Evolutionary conservation across 2,113 vertebrate species (phyloP).

Genomic region (Syngnathus typhle): DNA sequence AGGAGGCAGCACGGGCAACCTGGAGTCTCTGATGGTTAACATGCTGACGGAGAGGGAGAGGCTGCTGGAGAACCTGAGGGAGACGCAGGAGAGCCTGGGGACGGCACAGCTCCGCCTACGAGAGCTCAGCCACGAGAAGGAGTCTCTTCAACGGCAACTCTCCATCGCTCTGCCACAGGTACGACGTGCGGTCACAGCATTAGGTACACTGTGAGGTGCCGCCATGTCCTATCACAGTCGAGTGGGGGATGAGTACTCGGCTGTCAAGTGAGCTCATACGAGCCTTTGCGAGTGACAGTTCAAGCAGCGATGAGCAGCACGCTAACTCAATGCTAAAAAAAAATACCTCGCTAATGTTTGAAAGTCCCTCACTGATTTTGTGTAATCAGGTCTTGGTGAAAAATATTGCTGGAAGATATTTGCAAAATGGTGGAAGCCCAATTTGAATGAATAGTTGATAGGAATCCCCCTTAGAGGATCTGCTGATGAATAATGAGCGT

Average conservation of each 20-base stretch:
- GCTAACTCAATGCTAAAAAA: conserved; percentile 21
- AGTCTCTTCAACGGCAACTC: conserved; percentile 87
- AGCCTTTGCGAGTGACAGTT: conserved; percentile 42
- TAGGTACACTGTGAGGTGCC: conserved; percentile 3
- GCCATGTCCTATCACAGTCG: conserved; percentile 19
- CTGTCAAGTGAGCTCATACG: conserved; percentile 31
- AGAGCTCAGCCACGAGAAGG: conserved; percentile 88
- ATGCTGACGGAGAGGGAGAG: conserved; percentile 92
- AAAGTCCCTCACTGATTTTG: background rate
- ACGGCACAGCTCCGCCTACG: conserved; percentile 85
- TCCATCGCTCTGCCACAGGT: conserved; percentile 90
- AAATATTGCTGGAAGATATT: conserved; percentile 30
- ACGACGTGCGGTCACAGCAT: background rate
- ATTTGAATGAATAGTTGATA: conserved; percentile 22
- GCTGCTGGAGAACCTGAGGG: conserved; percentile 87
- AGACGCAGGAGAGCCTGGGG: conserved; percentile 87
- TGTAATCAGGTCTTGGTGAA: conserved; percentile 22
- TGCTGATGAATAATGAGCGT: conserved; percentile 19
- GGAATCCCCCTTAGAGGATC: conserved; percentile 15
- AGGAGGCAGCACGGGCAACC: conserved; percentile 83
- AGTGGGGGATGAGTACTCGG: conserved; percentile 25
- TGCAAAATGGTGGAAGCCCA: conserved; percentile 19
- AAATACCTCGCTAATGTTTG: conserved; percentile 18
- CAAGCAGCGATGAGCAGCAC: conserved; percentile 24
- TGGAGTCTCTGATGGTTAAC: conserved; percentile 95